Evolutionary conservation across 1,140 invertebrate species (phyloP), one percentile per base, ranked within the genome.

Genomic region (Plutomurus gul): DNA sequence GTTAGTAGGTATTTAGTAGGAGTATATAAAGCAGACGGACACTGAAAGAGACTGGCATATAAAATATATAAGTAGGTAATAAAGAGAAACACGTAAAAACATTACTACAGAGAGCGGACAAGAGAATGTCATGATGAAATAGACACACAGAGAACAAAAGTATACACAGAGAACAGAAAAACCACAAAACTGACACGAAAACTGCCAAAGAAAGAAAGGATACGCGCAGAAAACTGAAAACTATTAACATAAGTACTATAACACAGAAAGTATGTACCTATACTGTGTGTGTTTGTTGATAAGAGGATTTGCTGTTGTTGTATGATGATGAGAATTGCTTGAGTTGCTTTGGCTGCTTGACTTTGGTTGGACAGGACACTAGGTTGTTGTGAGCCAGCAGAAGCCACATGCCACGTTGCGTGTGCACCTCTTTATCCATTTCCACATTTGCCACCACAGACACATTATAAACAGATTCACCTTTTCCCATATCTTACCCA

Each of bases 391-490:
- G n/a, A n/a, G n/a, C n/a, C n/a, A n/a, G n/a, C n/a, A n/a, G n/a
- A n/a, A 65, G 56, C 56, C 56, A 65, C 56, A 65, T 65, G 56
- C 56, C 56, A 65, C 27, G 27, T 65, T 65, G 56, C 56, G 56
- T 65, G 56, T 65, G 56, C 27, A 65, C 56, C 56, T 65, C 56
- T 65, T 65, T 65, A 65, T n/a, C 56, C 56, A 65, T 65, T 65
- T 65, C 47, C 56, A 65, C 56, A 65, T 65, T 65, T 65, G 56
- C 56, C 56, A 65, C 56, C 56, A 65, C 56, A 65, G 51, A 56
- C 56, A 65, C 13, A 65, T n/a, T n/a, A n/a, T 30, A 65, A 65
- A 65, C 56, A 36, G 27, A 65, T 36, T 33, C 56, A 65, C 56
- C 27, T 65, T 65, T 65, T 65, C 18, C 3, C 1, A 13, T n/a